phyloP scores from a whole-genome alignment of 2,113 vertebrate genomes.

The Mirounga angustirostris region DNA sequence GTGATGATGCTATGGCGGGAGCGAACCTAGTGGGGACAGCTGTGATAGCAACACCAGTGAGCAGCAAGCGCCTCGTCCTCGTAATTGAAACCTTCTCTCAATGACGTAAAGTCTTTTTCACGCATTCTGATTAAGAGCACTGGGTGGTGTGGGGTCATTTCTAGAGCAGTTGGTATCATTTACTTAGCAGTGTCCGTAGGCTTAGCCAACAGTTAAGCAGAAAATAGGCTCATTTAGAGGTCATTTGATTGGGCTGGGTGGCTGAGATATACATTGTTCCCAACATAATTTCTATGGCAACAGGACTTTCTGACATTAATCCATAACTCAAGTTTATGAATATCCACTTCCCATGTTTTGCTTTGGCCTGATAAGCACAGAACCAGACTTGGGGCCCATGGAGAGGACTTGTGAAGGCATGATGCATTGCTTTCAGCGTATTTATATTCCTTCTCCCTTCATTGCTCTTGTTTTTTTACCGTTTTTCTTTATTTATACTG shows the following conservation, averaged over 20 bases:
- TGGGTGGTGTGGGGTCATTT: background rate
- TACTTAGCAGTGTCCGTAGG: background rate
- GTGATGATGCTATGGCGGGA: background rate
- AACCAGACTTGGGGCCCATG: background rate
- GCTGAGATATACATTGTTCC: constrained; percentile 39
- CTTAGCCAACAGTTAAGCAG: constrained; percentile 57
- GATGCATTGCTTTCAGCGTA: background rate
- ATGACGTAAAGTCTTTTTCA: background rate
- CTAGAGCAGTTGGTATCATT: constrained; percentile 21
- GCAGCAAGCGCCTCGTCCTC: background rate
- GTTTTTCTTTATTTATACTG: background rate
- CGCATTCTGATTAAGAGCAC: background rate
- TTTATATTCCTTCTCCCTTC: background rate
- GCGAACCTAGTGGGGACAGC: background rate
- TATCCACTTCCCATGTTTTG: constrained; percentile 21
- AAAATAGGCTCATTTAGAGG: constrained; percentile 62
- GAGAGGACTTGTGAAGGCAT: background rate
- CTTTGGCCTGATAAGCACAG: constrained; percentile 13
- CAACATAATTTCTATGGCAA: constrained; percentile 51
- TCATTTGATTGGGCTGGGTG: constrained; percentile 48
- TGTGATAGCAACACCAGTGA: fast-evolving
- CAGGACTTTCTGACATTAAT: constrained; percentile 43
- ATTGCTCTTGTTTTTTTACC: background rate
- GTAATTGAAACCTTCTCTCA: background rate
- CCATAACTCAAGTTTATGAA: background rate